Percentiles rank a stretch among this genome's conserved stretches.
Evolutionary conservation across 1,140 invertebrate species (phyloP).

Genomic region (Condylostylus longicornis): DNA sequence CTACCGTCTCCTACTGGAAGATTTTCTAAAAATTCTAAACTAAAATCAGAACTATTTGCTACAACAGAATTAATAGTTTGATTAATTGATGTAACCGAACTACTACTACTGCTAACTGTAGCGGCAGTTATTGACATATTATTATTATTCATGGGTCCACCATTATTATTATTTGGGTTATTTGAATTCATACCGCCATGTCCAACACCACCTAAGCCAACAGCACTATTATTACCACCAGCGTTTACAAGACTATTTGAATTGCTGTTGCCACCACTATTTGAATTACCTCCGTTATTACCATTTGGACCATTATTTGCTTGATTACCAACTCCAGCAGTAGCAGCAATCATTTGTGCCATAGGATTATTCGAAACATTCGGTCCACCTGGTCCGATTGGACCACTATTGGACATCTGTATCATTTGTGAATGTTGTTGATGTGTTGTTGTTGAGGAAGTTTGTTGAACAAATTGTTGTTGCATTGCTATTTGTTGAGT

Average conservation of each 20-base stretch:
- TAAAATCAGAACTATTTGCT: slow-evolving; percentile 50
- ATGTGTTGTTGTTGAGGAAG: slow-evolving; percentile 18
- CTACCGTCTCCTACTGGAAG: slow-evolving; percentile 50
- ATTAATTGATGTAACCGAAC: slow-evolving; percentile 32
- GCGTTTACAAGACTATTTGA: slow-evolving; percentile 5
- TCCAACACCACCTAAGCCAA: slow-evolving; percentile 7
- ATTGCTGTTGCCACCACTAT: slow-evolving; percentile 1
- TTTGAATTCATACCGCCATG: slow-evolving; percentile 17
- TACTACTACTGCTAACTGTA: slow-evolving; percentile 21
- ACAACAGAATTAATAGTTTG: slow-evolving; percentile 38
- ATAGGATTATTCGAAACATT: no score
- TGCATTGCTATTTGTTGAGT: slow-evolving; percentile 46
- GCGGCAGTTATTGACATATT: slow-evolving; percentile 15
- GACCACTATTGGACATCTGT: slow-evolving; percentile 30
- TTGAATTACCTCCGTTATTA: slow-evolving; percentile 14
- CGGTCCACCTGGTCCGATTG: slow-evolving; percentile 29
- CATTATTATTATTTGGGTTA: slow-evolving; percentile 6
- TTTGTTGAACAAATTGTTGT: slow-evolving; percentile 27
- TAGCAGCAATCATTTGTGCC: slow-evolving; percentile 16
- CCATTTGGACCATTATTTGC: slow-evolving; percentile 17
- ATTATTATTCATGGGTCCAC: slow-evolving; percentile 21
- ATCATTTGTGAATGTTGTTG: slow-evolving; percentile 25
- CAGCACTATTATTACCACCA: slow-evolving; percentile 8
- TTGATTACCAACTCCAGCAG: slow-evolving; percentile 10
- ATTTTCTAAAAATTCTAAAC: slow-evolving; percentile 66